Conservation (phyloP, 2,113 vertebrate species). For the Leptosomus discolor region DNA sequence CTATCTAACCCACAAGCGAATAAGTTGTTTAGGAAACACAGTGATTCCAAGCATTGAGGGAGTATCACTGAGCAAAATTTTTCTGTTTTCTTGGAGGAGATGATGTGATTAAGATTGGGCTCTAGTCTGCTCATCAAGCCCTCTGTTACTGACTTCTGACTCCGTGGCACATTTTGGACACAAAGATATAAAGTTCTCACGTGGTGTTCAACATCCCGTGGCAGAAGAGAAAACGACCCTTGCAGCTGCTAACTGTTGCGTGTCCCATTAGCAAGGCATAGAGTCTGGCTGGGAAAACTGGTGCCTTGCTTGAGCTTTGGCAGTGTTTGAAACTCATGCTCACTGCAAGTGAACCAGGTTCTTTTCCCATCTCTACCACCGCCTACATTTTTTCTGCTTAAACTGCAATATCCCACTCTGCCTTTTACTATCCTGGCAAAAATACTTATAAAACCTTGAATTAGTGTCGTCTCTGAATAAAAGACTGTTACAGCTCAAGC, state of each 20-base stretch:
- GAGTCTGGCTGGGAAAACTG: not conserved
- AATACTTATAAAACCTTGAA: not conserved
- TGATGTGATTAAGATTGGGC: not conserved
- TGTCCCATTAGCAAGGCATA: not conserved
- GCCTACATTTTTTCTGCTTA: not conserved
- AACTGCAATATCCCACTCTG: not conserved
- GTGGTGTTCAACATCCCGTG: not conserved
- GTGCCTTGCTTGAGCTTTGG: not conserved
- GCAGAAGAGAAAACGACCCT: not conserved
- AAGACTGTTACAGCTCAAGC: not conserved
- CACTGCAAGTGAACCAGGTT: not conserved
- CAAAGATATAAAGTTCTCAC: not conserved
- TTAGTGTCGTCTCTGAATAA: not conserved
- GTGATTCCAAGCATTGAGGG: not conserved
- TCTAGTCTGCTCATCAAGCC: not conserved
- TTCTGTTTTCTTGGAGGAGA: not conserved
- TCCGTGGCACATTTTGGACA: not conserved
- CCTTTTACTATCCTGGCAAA: not conserved
- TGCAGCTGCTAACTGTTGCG: not conserved
- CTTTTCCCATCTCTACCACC: not conserved
- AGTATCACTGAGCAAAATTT: not conserved
- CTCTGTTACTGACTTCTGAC: not conserved
- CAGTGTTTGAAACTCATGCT: not conserved
- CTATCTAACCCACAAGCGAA: not conserved
- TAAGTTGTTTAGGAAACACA: not conserved